These are phyloP conservation scores for Fragum fragum DNA, from an alignment of 2,888 invertebrate genomes.

Conservation along the genomic window DNA sequence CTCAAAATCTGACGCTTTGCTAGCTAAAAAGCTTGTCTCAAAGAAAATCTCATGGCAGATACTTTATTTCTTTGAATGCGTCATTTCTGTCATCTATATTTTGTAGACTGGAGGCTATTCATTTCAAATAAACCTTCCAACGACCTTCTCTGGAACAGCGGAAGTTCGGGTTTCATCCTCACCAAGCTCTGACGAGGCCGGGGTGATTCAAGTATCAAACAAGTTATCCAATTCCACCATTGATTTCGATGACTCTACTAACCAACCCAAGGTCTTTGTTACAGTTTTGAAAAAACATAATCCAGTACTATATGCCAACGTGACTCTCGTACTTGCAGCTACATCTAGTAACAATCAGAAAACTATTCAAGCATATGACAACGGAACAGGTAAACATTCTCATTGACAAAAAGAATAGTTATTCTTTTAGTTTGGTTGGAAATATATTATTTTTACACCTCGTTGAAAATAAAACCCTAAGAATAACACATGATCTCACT, in stretches of 20 bases:
- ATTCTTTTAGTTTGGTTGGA: too few relatives aligned
- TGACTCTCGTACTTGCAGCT: neutral
- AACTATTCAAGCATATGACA: neutral
- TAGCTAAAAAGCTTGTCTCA: too few relatives aligned
- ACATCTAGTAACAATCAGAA: neutral
- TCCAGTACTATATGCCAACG: neutral
- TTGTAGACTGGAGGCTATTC: neutral
- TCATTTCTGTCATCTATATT: too few relatives aligned
- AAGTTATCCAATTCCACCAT: neutral
- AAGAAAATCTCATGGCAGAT: too few relatives aligned
- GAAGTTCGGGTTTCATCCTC: neutral
- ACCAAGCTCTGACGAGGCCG: neutral
- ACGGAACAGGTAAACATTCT: neutral
- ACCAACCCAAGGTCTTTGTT: neutral
- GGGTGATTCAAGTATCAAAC: neutral
- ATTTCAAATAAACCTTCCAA: neutral
- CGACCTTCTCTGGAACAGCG: neutral
- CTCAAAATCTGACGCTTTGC: too few relatives aligned
- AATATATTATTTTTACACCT: too few relatives aligned
- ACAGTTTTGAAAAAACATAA: neutral
- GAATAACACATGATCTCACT: too few relatives aligned
- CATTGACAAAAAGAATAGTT: too few relatives aligned
- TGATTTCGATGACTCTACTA: neutral
- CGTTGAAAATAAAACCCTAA: too few relatives aligned
- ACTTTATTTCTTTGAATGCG: too few relatives aligned